Conservation (phyloP, 2,113 vertebrate species). For the Sardina pilchardus region DNA sequence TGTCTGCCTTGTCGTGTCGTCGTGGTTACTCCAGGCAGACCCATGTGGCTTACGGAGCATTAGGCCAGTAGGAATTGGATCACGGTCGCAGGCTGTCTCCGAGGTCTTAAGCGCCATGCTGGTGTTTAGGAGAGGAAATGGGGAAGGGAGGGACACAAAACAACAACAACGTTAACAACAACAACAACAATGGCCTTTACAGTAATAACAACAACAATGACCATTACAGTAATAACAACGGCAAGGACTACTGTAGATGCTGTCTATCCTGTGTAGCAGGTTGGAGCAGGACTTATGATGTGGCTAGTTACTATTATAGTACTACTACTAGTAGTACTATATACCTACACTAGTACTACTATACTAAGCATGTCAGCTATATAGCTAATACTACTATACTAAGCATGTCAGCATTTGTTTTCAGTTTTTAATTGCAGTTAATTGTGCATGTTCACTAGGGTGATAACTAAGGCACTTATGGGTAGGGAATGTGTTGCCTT, state of each 20-base stretch:
- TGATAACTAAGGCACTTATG: neutral
- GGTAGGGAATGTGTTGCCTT: neutral
- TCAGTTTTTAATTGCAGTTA: neutral
- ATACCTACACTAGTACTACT: too few species aligned
- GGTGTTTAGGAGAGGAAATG: neutral
- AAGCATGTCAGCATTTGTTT: neutral
- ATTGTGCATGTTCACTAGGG: neutral
- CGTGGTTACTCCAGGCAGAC: neutral
- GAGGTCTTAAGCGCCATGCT: neutral
- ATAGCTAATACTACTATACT: too few species aligned
- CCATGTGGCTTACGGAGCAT: neutral
- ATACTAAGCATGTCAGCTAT: too few species aligned
- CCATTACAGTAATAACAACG: neutral
- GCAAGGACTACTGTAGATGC: neutral
- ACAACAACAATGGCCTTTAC: neutral
- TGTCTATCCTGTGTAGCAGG: neutral
- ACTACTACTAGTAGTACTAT: too few species aligned
- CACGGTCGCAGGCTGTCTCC: neutral
- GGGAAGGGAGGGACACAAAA: neutral
- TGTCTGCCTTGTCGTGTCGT: neutral
- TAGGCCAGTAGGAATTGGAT: neutral
- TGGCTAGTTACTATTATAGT: neutral
- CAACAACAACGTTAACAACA: neutral
- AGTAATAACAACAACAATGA: too few species aligned
- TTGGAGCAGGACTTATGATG: neutral